These are phyloP conservation scores for Onychomys leucogaster DNA, from an alignment of 2,797 vertebrate species.

Conservation along the genomic window DNA sequence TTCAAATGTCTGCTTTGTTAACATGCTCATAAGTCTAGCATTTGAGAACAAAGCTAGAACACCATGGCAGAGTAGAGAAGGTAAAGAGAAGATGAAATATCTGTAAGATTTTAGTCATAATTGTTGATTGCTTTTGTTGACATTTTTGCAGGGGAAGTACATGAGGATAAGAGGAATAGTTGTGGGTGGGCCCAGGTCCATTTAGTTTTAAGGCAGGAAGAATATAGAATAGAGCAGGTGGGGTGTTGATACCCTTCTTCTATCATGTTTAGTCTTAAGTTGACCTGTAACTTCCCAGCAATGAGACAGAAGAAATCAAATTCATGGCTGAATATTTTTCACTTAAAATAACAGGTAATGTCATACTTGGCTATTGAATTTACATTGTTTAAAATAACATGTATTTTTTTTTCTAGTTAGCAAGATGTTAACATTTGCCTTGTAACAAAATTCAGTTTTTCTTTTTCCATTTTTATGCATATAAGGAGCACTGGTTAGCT, in stretches of 20 bases:
- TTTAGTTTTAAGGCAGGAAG: not conserved
- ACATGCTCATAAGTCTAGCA: not conserved
- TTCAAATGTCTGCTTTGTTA: not conserved
- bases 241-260: not conserved
- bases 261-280: not conserved
- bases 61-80: not conserved
- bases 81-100: not conserved
- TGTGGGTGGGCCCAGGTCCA: rapidly evolving
- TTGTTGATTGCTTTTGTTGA: not conserved
- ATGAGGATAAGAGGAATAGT: not conserved
- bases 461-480: not conserved
- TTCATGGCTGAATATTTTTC: not conserved
- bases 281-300: not conserved
- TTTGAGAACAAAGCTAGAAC: not conserved
- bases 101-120: not conserved
- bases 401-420: not conserved
- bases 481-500: not conserved
- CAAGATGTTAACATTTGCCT: not conserved
- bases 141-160: not conserved
- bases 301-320: not conserved
- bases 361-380: not conserved
- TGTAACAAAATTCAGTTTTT: not conserved
- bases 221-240: too few relatives aligned
- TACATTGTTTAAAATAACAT: not conserved
- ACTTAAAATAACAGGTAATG: not conserved